phyloP scores from a whole-genome alignment of 2,888 invertebrate species.

The Parapristionchus giblindavisi region DNA sequence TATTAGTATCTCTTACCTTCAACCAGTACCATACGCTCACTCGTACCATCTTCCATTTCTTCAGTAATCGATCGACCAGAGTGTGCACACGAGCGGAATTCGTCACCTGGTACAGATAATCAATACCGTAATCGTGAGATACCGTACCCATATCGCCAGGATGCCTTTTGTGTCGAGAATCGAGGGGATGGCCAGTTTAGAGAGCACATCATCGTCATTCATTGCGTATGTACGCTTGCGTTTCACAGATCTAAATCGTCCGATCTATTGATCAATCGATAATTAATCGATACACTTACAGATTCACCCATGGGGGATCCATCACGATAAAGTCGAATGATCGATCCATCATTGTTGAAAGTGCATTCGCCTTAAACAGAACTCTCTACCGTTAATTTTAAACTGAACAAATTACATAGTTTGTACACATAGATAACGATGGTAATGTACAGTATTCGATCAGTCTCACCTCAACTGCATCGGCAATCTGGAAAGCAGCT shows the following conservation, averaged over 20 bases:
- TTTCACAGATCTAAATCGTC: constrained; percentile 83
- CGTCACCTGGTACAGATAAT: constrained; percentile 9
- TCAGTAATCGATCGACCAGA: constrained; percentile 77
- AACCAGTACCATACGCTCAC: constrained; percentile 87
- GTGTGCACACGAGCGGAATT: constrained; percentile 69
- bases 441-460: not conserved
- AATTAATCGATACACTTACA: constrained; percentile 3
- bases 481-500: constrained; percentile 44
- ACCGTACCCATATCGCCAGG: constrained; percentile 30
- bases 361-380: constrained; percentile 11
- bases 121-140: not conserved
- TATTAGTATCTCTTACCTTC: constrained; percentile 78
- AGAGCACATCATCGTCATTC: constrained; percentile 14
- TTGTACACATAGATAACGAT: too few species aligned
- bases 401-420: too few species aligned
- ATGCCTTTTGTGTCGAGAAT: not conserved
- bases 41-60: constrained; percentile 81
- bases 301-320: constrained; percentile 95
- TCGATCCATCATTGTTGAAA: constrained; percentile 38
- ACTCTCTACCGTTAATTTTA: not conserved
- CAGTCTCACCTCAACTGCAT: constrained; percentile 38
- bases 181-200: not conserved
- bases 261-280: not conserved
- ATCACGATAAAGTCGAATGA: constrained; percentile 84
- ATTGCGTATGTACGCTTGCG: constrained; percentile 73